Percentiles rank a stretch among this genome's conserved stretches.
phyloP scores from a whole-genome alignment of 2,797 vertebrate species.

The Telmatherina bonti region DNA sequence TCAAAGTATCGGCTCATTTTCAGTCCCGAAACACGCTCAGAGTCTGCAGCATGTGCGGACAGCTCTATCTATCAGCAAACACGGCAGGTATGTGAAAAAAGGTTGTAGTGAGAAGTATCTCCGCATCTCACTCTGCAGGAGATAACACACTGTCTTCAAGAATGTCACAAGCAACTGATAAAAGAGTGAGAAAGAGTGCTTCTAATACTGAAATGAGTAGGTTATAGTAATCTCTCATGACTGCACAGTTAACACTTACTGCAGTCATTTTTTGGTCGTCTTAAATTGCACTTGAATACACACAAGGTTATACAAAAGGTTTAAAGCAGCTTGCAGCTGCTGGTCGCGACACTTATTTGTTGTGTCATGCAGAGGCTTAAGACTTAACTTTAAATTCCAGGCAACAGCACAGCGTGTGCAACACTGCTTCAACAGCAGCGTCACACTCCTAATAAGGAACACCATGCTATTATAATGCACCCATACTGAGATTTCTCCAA shows the following conservation, averaged over 20 bases:
- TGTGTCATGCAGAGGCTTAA: conserved; percentile 65
- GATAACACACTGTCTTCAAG: conserved; percentile 68
- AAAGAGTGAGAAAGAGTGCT: conserved; percentile 35
- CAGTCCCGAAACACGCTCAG: conserved; percentile 56
- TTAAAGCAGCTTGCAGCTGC: conserved; percentile 48
- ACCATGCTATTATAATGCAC: conserved; percentile 50
- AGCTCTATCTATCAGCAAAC: conserved; percentile 62
- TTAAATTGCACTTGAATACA: conserved; percentile 35
- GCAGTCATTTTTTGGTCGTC: conserved; percentile 28
- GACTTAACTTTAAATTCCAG: conserved; percentile 62
- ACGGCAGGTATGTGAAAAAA: conserved; percentile 58
- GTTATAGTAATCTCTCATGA: conserved; percentile 36
- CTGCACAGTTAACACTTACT: conserved; percentile 34
- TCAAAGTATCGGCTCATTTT: conserved; percentile 66
- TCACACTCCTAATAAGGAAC: conserved; percentile 59
- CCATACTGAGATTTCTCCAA: conserved; percentile 45
- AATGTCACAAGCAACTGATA: conserved; percentile 63
- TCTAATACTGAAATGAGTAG: conserved; percentile 35
- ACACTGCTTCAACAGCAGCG: conserved; percentile 30
- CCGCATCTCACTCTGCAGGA: conserved; percentile 57
- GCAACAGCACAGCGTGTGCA: conserved; percentile 45
- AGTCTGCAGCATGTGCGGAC: conserved; percentile 40
- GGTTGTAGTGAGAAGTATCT: conserved; percentile 49
- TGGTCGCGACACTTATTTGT: conserved; percentile 54
- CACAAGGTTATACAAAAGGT: conserved; percentile 57